Percentiles rank a stretch among this genome's conserved stretches.
These are phyloP conservation scores for Callinectes sapidus DNA, from an alignment of 2,888 invertebrate genomes.

Conservation along the genomic window DNA sequence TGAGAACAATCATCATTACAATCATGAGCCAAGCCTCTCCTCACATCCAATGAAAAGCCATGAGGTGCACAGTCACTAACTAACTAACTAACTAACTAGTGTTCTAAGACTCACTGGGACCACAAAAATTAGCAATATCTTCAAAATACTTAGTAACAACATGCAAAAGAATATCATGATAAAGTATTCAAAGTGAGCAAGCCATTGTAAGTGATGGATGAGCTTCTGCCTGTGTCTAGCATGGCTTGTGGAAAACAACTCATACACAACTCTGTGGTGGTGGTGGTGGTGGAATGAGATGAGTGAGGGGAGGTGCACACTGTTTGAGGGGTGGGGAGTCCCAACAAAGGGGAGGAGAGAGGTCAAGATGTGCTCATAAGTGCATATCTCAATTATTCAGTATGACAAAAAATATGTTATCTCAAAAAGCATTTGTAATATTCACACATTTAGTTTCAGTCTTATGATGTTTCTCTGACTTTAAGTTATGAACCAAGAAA, in stretches of 20 bases:
- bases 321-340: neutral
- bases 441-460: neutral
- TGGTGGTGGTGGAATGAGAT: neutral
- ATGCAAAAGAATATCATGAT: neutral
- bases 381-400: neutral
- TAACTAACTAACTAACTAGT: neutral
- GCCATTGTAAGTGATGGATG: neutral
- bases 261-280: neutral
- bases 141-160: neutral
- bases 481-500: neutral
- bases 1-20: constrained; percentile 11
- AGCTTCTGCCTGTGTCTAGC: neutral
- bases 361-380: neutral
- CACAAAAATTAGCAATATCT: neutral
- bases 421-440: neutral
- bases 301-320: constrained; percentile 2
- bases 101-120: neutral
- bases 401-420: neutral
- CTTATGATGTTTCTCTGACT: neutral
- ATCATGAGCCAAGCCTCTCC: neutral
- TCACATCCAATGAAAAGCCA: constrained; percentile 25
- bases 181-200: neutral
- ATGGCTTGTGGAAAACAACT: neutral
- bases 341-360: neutral
- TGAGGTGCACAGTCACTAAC: neutral